Percentiles rank a stretch among this genome's conserved stretches.
Conservation (phyloP, 2,113 vertebrate genomes). For the Cyprinus carpio region DNA sequence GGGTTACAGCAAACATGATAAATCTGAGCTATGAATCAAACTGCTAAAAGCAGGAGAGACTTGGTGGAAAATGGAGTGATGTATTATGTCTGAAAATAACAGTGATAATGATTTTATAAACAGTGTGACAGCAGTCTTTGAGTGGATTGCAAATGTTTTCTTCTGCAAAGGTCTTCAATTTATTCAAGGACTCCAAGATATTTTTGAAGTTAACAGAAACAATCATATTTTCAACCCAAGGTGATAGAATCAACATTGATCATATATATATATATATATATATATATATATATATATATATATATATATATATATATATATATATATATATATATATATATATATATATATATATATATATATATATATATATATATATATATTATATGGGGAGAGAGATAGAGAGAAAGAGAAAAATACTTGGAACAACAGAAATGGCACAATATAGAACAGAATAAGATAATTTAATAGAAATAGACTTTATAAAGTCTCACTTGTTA, state of each 20-base stretch:
- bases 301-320: neutral
- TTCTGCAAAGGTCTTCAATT: neutral
- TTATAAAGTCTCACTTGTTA: neutral
- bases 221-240: neutral
- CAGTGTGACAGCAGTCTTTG: neutral
- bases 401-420: too few species aligned
- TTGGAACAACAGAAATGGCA: too few species aligned
- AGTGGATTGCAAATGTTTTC: slow-evolving; percentile 1
- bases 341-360: too few species aligned
- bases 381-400: too few species aligned
- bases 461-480: neutral
- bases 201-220: neutral
- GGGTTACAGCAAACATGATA: slow-evolving; percentile 53
- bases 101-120: slow-evolving; percentile 9
- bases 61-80: slow-evolving; percentile 27
- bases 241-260: neutral
- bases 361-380: too few species aligned
- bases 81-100: slow-evolving; percentile 18
- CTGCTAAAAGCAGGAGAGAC: slow-evolving; percentile 31
- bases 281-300: neutral
- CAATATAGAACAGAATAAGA: neutral
- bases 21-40: slow-evolving; percentile 46
- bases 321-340: neutral
- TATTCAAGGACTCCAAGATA: neutral
- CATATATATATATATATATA: neutral